Evolutionary conservation across 2,797 vertebrate genomes (phyloP).

Genomic region (Mormyrus proboscirostris): DNA sequence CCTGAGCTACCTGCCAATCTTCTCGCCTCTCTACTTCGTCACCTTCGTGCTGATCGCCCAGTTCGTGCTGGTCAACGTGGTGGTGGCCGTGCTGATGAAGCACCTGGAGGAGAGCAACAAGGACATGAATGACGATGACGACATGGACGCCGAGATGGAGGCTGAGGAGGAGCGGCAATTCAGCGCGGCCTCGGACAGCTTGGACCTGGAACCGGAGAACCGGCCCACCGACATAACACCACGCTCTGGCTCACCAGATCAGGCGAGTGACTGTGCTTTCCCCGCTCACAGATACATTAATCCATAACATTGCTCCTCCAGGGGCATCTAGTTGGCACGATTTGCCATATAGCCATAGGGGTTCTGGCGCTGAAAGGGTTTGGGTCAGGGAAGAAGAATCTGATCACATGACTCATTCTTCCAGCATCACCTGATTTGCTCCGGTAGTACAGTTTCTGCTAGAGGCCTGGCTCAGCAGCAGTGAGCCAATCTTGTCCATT

Average conservation of each 20-base stretch:
- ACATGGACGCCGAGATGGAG: constrained; percentile 86
- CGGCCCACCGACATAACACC: constrained; percentile 24
- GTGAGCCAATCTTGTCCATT: neutral
- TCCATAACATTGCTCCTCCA: neutral
- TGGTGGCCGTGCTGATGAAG: constrained; percentile 87
- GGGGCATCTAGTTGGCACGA: constrained; percentile 6
- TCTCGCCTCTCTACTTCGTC: constrained; percentile 92
- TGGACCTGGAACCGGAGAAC: constrained; percentile 40
- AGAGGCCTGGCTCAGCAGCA: neutral
- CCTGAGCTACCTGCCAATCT: constrained; percentile 84
- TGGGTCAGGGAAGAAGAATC: neutral
- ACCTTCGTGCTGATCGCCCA: constrained; percentile 94
- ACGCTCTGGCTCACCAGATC: constrained; percentile 72
- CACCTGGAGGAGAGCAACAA: constrained; percentile 92
- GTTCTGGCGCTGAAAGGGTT: neutral
- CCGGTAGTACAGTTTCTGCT: neutral
- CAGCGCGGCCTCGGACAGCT: constrained; percentile 69
- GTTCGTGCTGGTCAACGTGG: constrained; percentile 95
- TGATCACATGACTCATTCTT: neutral
- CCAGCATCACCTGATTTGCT: neutral
- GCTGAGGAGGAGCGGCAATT: constrained; percentile 79
- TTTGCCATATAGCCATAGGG: neutral
- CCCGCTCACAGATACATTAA: neutral
- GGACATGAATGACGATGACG: constrained; percentile 87
- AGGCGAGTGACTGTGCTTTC: constrained; percentile 59